These are phyloP conservation scores for Carassius gibelio DNA, from an alignment of 2,113 vertebrate genomes.

Conservation along the genomic window DNA sequence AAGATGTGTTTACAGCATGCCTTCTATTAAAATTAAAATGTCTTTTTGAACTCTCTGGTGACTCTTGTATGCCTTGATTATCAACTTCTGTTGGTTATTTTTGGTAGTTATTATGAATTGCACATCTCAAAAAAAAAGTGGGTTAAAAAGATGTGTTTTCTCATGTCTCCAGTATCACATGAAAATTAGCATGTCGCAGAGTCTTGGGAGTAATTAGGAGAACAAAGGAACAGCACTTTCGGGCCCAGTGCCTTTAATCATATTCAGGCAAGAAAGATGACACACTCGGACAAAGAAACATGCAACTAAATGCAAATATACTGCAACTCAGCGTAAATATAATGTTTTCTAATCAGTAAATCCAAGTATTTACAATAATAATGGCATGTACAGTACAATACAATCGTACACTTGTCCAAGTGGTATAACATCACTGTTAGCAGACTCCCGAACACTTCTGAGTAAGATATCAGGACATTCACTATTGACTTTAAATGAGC, in stretches of 20 bases:
- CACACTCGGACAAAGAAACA: slow-evolving; percentile 57
- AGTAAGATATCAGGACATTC: slow-evolving; percentile 46
- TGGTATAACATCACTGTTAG: slow-evolving; percentile 40
- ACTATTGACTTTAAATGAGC: slow-evolving; percentile 40
- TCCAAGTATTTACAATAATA: slow-evolving; percentile 57
- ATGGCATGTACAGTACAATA: slow-evolving; percentile 50
- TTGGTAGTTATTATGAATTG: slow-evolving; percentile 21
- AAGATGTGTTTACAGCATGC: background rate
- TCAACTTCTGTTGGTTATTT: background rate
- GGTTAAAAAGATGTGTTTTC: slow-evolving; percentile 25
- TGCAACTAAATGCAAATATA: slow-evolving; percentile 60
- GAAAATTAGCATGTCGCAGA: background rate
- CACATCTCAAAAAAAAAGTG: slow-evolving; percentile 9
- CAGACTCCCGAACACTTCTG: slow-evolving; percentile 26
- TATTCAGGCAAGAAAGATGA: slow-evolving; percentile 58
- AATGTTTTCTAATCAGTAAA: slow-evolving; percentile 41
- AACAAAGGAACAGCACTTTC: slow-evolving; percentile 20
- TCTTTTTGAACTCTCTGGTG: background rate
- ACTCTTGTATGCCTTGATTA: background rate
- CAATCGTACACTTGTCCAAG: slow-evolving; percentile 46
- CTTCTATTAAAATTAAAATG: background rate
- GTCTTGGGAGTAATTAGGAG: slow-evolving; percentile 30
- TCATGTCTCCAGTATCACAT: background rate
- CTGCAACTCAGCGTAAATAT: slow-evolving; percentile 55
- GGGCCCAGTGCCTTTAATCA: slow-evolving; percentile 58